Base-by-base conservation (phyloP, 2,888 invertebrate species). In the Aleiodes alternator region DNA sequence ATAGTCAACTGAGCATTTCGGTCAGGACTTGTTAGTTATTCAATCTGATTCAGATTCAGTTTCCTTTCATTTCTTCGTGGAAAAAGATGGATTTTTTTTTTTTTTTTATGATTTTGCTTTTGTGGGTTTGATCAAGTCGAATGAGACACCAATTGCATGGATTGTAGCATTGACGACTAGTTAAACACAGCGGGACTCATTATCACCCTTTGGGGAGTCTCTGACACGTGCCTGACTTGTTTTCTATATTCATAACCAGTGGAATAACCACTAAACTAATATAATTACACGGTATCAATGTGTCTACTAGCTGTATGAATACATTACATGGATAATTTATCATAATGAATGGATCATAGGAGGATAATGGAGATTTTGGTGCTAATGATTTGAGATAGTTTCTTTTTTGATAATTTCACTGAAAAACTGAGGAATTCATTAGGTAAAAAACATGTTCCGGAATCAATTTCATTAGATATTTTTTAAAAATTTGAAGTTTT, bases 221-320 rank as follows among this genome's bases (percentile, higher is more conserved):
- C 29, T 29, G 76, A 68, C 76, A 76, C 76, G 76, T 76, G 76
- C 59, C 72, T 61, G 48, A 14, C 69, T 56, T 53, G 61, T 75
- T 69, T 23, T 51, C 51, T 29, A 68, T 68, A 31, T 53, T 71
- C 59, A 59, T 38, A 57, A 72, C 70, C 55, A 70, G 31, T 66
- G 56, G 76, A 79, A 78, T 72, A 69, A 75, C 76, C 72, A 55
- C 48, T 53, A 77, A 68, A 77, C 78, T 81, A 80, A 81, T 80
- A 79, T 80, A 81, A 80, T 81, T 79, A 81, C 75, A 79, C 77
- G 79, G 81, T 81, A 75, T 77, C 80, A 78, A 80, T 81, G 76
- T 68, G 31, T 68, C 29, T 31, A 8, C 43, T 61, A 43, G 61
- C 38, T 61, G 61, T 61, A 61, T 61, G 61, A 61, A 61, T 61